Evolutionary conservation across 2,113 vertebrate genomes (phyloP), one percentile per base, ranked within the genome.

Genomic region (Otus sunia): DNA sequence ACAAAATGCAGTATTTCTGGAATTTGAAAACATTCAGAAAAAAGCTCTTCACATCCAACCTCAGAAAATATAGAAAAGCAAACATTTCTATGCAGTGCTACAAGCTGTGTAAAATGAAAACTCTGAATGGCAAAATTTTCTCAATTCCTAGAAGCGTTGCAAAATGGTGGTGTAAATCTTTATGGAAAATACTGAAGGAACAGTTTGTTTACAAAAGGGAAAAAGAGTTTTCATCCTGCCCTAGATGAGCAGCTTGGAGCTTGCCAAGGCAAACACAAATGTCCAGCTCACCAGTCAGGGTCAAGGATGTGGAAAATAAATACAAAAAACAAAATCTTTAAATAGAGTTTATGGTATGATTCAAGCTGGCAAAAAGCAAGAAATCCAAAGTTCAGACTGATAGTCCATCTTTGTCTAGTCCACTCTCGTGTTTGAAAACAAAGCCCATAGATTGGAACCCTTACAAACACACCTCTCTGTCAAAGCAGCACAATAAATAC

Each of bases 251-350:
- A 93, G 92, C 74, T 72, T 22, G 30, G 84, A 84, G 76, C 83
- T 10, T 37, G 97, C 96, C 98, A 98, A 96, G 78, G 95, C 95
- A 96, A 97, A 97, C 91, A 97, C 14, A 79, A 93, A 84, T 79
- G 95, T 90, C 94, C 90, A 88, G 81, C 83, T 87, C 50, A 49
- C 83, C 96, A 96, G 94, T 78, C 91, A 95, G 88, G 95, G 96
- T 93, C 95, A 90, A 88, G 83, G 92, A 94, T 77, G 68, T 93
- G 85, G 96, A 97, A 97, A 94, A 95, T 50, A 97, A 96, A 95
- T 78, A 97, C 23, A 62, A 78, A 79, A 9, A 9, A 1, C 82
- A 56, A 86, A 82, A 97, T 71, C 96, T 96, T 96, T 95, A 96
- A 96, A 96, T 96, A 97, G 96, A 93, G 49, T 88, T 88, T 45